Conservation (phyloP, 2,888 invertebrate genomes). For the Harpalus rubripes region DNA sequence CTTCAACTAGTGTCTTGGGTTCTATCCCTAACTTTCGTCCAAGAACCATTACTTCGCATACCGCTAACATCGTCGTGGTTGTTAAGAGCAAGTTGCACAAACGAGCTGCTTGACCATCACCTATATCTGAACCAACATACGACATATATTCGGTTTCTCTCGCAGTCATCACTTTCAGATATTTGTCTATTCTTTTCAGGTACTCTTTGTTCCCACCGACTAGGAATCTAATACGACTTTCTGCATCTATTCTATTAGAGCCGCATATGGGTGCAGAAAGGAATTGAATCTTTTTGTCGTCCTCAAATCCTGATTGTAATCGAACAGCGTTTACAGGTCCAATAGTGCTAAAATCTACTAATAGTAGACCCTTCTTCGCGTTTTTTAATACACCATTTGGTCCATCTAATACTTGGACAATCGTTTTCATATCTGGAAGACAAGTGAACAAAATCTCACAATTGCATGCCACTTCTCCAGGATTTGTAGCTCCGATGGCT, state of each 20-base stretch:
- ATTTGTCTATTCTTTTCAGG: not conserved
- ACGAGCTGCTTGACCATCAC: constrained; percentile 6
- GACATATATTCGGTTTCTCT: not conserved
- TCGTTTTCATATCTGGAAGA: not conserved
- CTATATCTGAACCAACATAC: not conserved
- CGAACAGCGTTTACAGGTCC: constrained; percentile 11
- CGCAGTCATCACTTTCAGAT: not conserved
- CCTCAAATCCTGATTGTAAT: not conserved
- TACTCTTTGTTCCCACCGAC: not conserved
- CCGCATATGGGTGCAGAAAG: constrained; percentile 17
- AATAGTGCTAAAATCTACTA: constrained; percentile 9
- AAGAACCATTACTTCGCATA: constrained; percentile 15
- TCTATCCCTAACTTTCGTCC: not conserved
- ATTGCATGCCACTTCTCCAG: constrained; percentile 1
- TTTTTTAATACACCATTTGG: not conserved
- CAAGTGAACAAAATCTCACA: not conserved
- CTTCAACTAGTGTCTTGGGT: not conserved
- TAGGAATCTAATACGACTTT: constrained; percentile 9
- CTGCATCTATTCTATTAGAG: not conserved
- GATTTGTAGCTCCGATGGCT: not conserved
- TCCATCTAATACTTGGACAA: not conserved
- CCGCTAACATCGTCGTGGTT: not conserved
- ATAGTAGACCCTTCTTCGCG: not conserved
- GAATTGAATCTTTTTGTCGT: not conserved
- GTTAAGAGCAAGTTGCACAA: not conserved